Evolutionary conservation across 2,888 invertebrate species (phyloP).

Genomic region (Panorpa germanica): DNA sequence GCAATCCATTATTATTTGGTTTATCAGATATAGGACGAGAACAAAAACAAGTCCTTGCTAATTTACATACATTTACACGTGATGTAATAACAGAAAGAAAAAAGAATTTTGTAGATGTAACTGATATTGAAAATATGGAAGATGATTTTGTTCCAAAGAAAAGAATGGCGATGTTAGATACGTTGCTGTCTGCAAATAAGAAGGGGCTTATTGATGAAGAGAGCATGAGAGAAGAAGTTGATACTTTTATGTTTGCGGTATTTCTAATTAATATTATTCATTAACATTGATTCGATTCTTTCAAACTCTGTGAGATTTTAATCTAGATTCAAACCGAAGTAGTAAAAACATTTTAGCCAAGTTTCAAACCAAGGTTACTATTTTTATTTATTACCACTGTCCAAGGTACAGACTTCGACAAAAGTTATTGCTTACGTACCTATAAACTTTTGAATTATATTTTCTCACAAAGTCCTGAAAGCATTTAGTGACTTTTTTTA

Average conservation of each 20-base stretch:
- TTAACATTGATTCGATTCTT: no score
- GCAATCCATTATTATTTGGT: constrained; percentile 30
- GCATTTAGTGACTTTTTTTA: no score
- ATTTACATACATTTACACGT: constrained; percentile 19
- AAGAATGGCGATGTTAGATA: constrained; percentile 33
- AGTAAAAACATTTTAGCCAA: no score
- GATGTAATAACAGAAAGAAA: constrained; percentile 20
- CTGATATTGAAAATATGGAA: not conserved
- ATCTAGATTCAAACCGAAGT: no score
- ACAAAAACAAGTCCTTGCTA: constrained; percentile 21
- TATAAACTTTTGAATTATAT: no score
- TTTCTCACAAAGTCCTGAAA: no score
- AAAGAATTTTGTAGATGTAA: constrained; percentile 10
- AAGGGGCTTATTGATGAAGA: constrained; percentile 27
- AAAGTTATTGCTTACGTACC: no score
- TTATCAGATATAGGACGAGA: constrained; percentile 24
- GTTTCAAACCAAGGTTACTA: no score
- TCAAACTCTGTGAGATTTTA: no score
- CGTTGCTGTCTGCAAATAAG: constrained; percentile 28
- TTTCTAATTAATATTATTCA: no score
- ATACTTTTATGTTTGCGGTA: constrained; percentile 42
- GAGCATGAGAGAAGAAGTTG: constrained; percentile 39
- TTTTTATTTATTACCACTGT: no score
- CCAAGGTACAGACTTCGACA: no score
- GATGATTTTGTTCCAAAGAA: constrained; percentile 16